Evolutionary conservation across 2,113 vertebrate genomes (phyloP).

Genomic region (Cephalopterus ornatus): DNA sequence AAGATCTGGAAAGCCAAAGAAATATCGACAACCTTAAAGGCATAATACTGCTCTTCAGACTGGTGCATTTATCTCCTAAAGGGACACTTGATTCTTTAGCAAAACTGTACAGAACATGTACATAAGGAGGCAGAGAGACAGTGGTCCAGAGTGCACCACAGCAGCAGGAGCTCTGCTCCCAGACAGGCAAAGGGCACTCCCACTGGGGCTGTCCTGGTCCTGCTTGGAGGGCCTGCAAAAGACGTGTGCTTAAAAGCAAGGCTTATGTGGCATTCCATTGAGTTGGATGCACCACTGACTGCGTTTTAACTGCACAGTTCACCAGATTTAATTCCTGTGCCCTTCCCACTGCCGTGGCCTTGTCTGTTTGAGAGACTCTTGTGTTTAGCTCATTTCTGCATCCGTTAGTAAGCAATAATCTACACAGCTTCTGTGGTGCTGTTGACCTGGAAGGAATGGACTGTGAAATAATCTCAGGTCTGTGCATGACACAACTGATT

Average conservation of each 20-base stretch:
- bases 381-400: background rate
- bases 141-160: background rate
- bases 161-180: background rate
- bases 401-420: background rate
- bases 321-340: background rate
- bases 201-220: background rate
- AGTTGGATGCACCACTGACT: background rate
- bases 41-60: background rate
- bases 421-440: background rate
- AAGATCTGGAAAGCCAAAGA: background rate
- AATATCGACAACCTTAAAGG: background rate
- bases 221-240: background rate
- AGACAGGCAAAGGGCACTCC: background rate
- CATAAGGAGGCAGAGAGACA: background rate
- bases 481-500: rapidly evolving
- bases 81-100: background rate
- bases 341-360: background rate
- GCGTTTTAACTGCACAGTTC: background rate
- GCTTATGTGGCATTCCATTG: background rate
- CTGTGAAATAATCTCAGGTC: background rate
- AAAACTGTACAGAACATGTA: background rate
- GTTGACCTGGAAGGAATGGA: background rate
- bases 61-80: background rate
- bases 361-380: background rate
- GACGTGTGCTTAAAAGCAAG: background rate